Percentiles rank a stretch among this genome's conserved stretches.
phyloP scores from a whole-genome alignment of 2,797 vertebrate species.

The Oryzias dopingdopingensis region DNA sequence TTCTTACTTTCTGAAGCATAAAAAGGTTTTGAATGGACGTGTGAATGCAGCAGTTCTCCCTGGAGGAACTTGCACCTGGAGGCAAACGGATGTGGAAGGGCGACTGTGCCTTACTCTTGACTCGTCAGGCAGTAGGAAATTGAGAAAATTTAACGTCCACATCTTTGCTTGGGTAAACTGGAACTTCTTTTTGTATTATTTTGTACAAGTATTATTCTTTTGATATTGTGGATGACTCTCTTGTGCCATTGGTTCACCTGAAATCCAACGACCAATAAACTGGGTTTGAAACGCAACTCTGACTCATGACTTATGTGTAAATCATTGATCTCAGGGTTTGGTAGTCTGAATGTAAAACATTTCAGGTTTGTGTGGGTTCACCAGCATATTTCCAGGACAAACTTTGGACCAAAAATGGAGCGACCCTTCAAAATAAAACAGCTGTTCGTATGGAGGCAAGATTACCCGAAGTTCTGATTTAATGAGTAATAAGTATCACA shows the following conservation, averaged over 20 bases:
- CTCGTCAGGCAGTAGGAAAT: constrained; percentile 71
- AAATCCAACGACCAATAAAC: constrained; percentile 79
- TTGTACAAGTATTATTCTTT: constrained; percentile 63
- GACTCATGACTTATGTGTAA: constrained; percentile 3
- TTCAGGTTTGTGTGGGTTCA: too few species aligned
- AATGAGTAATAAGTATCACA: too few species aligned
- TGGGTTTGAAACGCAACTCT: constrained; percentile 69
- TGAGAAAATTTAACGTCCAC: constrained; percentile 76
- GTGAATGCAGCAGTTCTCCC: constrained; percentile 34
- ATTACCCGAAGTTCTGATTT: too few species aligned
- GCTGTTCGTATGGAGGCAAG: too few species aligned
- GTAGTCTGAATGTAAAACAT: too few species aligned
- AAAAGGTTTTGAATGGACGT: constrained; percentile 44
- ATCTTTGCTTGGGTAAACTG: constrained; percentile 83
- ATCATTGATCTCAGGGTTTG: too few species aligned
- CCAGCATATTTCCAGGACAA: too few species aligned
- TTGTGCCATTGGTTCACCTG: constrained; percentile 97
- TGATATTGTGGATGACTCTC: constrained; percentile 81
- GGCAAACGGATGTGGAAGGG: constrained; percentile 53
- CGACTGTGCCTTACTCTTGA: constrained; percentile 79
- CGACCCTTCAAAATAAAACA: too few species aligned
- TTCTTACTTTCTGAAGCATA: constrained; percentile 15
- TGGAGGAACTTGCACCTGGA: constrained; percentile 29
- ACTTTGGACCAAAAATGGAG: too few species aligned
- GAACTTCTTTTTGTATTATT: constrained; percentile 81